Evolutionary conservation across 2,113 vertebrate genomes (phyloP).

Genomic region (Equus quagga): DNA sequence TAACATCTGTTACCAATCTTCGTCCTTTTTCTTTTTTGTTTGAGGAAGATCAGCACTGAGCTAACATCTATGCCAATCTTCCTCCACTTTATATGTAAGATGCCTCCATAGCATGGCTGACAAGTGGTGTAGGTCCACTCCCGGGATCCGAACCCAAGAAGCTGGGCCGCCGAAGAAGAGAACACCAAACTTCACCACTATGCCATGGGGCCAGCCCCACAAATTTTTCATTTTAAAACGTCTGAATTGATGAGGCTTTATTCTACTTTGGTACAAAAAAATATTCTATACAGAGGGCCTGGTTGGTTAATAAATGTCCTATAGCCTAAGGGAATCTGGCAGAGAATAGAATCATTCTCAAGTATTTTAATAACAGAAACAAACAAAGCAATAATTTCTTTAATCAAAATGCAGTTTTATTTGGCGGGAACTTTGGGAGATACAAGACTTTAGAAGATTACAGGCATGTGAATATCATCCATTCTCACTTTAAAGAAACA

Average conservation of each 20-base stretch:
- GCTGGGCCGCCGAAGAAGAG: too few relatives aligned
- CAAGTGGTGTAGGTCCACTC: too few relatives aligned
- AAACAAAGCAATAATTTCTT: conserved; percentile 48
- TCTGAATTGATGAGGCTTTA: neutral
- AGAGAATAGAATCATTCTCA: neutral
- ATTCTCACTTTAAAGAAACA: conserved; percentile 2
- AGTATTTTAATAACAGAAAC: conserved; percentile 2
- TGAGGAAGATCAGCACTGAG: too few relatives aligned
- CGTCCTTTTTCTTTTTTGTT: too few relatives aligned
- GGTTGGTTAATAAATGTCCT: neutral
- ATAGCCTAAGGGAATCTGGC: neutral
- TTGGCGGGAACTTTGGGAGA: neutral
- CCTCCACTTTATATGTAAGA: too few relatives aligned
- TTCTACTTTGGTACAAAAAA: neutral
- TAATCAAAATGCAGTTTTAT: conserved; percentile 15
- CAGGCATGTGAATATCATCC: neutral
- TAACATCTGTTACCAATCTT: too few relatives aligned
- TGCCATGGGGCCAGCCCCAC: neutral
- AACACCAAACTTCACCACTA: too few relatives aligned
- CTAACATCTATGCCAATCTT: too few relatives aligned
- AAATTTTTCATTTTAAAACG: conserved; percentile 34
- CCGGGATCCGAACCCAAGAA: too few relatives aligned
- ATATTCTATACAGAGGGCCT: neutral
- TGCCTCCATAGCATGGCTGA: too few relatives aligned
- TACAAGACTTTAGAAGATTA: neutral